Conservation (phyloP, 2,113 vertebrate species). For the Dromiciops gliroides region DNA sequence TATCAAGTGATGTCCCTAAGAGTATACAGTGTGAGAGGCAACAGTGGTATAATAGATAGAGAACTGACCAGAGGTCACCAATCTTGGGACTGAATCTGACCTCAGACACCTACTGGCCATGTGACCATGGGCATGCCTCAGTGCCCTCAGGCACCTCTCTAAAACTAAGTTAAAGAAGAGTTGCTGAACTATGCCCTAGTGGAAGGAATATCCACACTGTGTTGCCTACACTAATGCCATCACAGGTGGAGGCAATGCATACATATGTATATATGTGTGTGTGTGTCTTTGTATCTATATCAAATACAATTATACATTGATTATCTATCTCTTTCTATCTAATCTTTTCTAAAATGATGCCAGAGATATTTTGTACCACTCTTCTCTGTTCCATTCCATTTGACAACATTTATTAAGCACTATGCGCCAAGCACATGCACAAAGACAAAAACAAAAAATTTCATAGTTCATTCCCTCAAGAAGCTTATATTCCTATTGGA, state of each 20-base stretch:
- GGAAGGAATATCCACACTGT: neutral
- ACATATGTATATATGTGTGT: neutral
- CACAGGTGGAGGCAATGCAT: neutral
- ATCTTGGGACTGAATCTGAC: neutral
- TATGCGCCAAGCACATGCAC: neutral
- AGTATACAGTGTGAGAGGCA: neutral
- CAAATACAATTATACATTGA: neutral
- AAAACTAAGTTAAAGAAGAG: neutral
- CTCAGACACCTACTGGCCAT: neutral
- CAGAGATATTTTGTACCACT: neutral
- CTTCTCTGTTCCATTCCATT: neutral
- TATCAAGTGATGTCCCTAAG: neutral
- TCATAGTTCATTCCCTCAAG: neutral
- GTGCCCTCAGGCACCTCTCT: neutral
- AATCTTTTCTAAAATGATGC: neutral
- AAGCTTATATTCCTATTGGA: neutral
- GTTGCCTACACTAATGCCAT: neutral
- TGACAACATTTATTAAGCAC: neutral
- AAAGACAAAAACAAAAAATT: neutral
- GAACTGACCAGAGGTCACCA: neutral
- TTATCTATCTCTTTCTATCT: neutral
- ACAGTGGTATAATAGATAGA: neutral
- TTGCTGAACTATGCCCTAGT: neutral
- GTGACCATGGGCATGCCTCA: neutral
- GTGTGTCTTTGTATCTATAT: neutral